phyloP scores from a whole-genome alignment of 2,113 vertebrate species.

The Neodon shergylaensis region DNA sequence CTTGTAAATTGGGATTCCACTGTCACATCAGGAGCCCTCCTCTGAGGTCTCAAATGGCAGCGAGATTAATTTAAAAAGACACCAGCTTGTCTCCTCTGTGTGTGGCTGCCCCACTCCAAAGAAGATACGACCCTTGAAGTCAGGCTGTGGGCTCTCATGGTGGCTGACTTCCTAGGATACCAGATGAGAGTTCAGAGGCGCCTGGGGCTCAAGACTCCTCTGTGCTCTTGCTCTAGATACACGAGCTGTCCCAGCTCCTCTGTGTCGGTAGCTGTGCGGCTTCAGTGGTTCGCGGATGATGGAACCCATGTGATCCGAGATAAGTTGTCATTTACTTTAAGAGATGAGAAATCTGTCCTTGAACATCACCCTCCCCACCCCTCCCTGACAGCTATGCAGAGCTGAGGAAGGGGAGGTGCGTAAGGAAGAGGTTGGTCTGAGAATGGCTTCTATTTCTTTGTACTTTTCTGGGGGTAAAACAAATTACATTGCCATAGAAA shows the following conservation, averaged over 20 bases:
- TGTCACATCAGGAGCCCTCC: background rate
- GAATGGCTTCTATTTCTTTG: background rate
- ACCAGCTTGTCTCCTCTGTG: accelerated
- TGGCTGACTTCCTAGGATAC: background rate
- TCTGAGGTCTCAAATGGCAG: background rate
- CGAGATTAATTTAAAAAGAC: background rate
- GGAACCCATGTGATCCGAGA: background rate
- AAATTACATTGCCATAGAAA: conserved; percentile 64
- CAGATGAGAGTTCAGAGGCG: accelerated
- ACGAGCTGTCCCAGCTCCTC: accelerated
- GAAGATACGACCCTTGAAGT: accelerated
- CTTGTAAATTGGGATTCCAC: conserved; percentile 38
- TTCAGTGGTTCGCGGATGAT: accelerated
- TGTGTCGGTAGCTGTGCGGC: accelerated
- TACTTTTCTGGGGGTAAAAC: conserved; percentile 46
- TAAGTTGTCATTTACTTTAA: background rate
- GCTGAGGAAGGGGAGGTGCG: background rate
- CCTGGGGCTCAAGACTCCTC: accelerated
- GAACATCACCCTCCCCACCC: background rate
- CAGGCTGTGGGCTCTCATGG: accelerated
- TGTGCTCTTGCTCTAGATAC: accelerated
- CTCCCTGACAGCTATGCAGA: accelerated
- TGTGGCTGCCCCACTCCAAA: accelerated
- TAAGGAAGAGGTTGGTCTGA: background rate
- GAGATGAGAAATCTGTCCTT: background rate